These are phyloP conservation scores for Smithornis capensis DNA, from an alignment of 2,113 vertebrate genomes.

Conservation along the genomic window DNA sequence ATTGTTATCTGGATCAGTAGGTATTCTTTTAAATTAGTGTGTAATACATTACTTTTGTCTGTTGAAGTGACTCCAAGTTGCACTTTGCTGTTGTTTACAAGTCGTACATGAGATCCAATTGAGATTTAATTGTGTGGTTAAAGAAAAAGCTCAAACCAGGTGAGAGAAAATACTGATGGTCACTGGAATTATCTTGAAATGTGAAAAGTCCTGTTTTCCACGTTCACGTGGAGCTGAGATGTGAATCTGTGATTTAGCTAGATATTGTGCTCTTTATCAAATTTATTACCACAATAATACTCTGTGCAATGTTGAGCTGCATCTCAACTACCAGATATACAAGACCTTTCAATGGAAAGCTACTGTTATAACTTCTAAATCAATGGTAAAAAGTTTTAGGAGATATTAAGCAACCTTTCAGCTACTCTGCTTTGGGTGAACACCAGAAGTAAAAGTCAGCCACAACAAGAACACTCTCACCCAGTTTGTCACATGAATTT, in stretches of 20 bases:
- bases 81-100: not conserved
- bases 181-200: not conserved
- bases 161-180: not conserved
- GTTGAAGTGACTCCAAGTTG: not conserved
- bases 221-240: not conserved
- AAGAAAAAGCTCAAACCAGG: not conserved
- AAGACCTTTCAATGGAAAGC: not conserved
- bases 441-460: not conserved
- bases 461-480: accelerated
- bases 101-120: not conserved
- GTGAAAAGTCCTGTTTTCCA: not conserved
- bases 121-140: not conserved
- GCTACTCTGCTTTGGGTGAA: not conserved
- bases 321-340: not conserved
- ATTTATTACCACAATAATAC: not conserved
- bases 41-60: not conserved
- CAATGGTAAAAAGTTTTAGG: not conserved
- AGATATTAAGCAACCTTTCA: not conserved
- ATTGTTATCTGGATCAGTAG: not conserved
- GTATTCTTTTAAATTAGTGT: not conserved
- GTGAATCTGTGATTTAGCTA: not conserved
- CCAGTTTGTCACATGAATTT: not conserved
- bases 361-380: not conserved
- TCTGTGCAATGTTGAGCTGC: not conserved
- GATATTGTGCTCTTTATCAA: not conserved